Evolutionary conservation across 2,797 vertebrate genomes (phyloP).

Genomic region (Paguma larvata): DNA sequence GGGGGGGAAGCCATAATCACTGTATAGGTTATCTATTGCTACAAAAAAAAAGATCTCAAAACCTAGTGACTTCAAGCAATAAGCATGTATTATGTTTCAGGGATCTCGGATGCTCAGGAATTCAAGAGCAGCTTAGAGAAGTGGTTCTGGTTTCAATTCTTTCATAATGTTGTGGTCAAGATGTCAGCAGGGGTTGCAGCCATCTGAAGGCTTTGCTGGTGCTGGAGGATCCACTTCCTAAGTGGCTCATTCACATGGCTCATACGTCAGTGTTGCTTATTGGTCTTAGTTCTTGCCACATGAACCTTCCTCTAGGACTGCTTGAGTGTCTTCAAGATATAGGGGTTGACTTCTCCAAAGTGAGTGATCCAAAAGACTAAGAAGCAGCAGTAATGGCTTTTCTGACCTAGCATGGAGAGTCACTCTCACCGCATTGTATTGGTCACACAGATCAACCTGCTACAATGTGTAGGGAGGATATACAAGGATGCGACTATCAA

Average conservation of each 20-base stretch:
- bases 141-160: constrained; percentile 2
- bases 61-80: constrained; percentile 9
- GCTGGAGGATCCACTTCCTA: background rate
- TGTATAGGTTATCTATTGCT: background rate
- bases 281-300: background rate
- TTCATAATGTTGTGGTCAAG: background rate
- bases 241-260: background rate
- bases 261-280: background rate
- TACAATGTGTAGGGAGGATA: background rate
- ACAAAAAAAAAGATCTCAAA: background rate
- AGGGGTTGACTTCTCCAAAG: background rate
- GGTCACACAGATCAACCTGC: background rate
- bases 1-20: background rate
- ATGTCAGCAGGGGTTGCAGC: background rate
- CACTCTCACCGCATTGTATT: background rate
- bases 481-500: background rate
- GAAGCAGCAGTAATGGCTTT: background rate
- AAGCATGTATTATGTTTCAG: background rate
- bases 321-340: background rate
- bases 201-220: background rate
- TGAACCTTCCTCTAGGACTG: background rate
- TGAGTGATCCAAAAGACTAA: background rate
- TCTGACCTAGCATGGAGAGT: background rate
- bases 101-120: background rate
- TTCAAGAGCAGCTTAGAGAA: background rate